Conservation (phyloP, 2,888 invertebrate species). For the Emesis castigata region DNA sequence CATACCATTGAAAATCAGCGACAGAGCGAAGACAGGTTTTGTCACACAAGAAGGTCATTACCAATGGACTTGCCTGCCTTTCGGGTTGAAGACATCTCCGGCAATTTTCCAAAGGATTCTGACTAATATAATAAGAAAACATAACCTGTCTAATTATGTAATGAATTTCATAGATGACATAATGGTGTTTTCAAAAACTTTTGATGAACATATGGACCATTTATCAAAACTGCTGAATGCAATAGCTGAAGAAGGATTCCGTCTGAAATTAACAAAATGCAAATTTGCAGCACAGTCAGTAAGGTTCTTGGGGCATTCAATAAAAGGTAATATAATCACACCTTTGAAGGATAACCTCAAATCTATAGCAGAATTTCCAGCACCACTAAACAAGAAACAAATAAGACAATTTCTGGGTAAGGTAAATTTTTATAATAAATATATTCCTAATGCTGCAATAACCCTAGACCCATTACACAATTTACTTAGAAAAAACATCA, state of each 20-base stretch:
- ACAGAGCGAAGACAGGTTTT: conserved; percentile 63
- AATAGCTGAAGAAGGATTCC: conserved; percentile 24
- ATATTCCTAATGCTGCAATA: conserved; percentile 12
- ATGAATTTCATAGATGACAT: conserved; percentile 7
- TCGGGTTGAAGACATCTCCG: conserved; percentile 68
- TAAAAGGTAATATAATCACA: conserved; percentile 31
- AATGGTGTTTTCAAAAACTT: not conserved
- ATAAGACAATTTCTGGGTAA: conserved; percentile 27
- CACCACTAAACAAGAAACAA: conserved; percentile 29
- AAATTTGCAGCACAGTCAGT: conserved; percentile 28
- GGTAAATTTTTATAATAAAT: conserved; percentile 16
- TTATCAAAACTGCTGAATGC: conserved; percentile 22
- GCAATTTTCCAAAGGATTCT: conserved; percentile 68
- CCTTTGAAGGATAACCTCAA: conserved; percentile 26
- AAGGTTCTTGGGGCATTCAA: conserved; percentile 24
- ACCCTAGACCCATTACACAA: not conserved
- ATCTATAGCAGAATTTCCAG: conserved; percentile 28
- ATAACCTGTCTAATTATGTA: conserved; percentile 31
- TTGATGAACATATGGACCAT: conserved; percentile 28
- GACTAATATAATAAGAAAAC: conserved; percentile 40
- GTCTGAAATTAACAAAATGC: conserved; percentile 36
- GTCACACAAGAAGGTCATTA: conserved; percentile 10
- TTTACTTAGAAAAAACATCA: conserved; percentile 24
- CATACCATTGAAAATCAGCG: conserved; percentile 68
- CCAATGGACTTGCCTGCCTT: conserved; percentile 65